phyloP scores from a whole-genome alignment of 2,113 vertebrate species.

The Esox niger region DNA sequence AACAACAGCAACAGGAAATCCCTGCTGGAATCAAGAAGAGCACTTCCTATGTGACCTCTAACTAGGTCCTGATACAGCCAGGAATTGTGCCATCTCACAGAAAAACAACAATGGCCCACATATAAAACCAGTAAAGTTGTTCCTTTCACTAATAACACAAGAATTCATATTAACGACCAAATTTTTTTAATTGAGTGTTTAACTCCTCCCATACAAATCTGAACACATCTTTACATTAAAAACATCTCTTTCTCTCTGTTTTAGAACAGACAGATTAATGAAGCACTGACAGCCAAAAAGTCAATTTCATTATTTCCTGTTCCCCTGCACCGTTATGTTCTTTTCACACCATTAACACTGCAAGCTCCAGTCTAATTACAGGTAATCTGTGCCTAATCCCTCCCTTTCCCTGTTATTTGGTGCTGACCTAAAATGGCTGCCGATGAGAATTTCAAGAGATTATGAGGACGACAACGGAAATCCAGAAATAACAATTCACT shows the following conservation, averaged over 20 bases:
- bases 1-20: conserved; percentile 39
- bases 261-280: not conserved
- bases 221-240: not conserved
- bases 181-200: not conserved
- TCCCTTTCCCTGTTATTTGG: not conserved
- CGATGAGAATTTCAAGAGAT: not conserved
- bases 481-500: not conserved
- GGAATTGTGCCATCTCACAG: not conserved
- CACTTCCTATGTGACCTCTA: conserved; percentile 26
- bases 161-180: not conserved
- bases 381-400: conserved; percentile 17
- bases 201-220: not conserved
- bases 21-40: conserved; percentile 31
- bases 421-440: conserved; percentile 1
- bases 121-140: conserved; percentile 8
- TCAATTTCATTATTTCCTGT: not conserved
- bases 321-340: not conserved
- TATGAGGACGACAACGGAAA: not conserved
- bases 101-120: conserved; percentile 10
- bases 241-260: not conserved
- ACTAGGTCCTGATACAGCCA: not conserved
- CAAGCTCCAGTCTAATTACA: conserved; percentile 10
- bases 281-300: conserved; percentile 1
- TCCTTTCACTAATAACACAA: not conserved
- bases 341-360: not conserved